Percentiles rank a stretch among this genome's conserved stretches.
Conservation (phyloP, 1,140 invertebrate genomes). For the Lycorma delicatula region DNA sequence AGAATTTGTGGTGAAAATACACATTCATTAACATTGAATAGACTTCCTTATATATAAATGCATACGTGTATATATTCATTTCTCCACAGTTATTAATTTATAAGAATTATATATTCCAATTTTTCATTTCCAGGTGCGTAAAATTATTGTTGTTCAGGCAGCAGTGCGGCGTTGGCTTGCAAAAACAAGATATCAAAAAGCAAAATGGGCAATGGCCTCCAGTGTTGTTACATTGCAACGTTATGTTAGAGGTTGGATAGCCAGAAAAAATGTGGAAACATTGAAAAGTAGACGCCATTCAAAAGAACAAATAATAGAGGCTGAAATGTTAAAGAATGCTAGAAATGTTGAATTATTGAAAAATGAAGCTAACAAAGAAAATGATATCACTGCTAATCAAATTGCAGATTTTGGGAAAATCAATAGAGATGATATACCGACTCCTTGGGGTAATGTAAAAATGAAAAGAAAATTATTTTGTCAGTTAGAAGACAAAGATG, state of each 20-base stretch:
- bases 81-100: too few relatives aligned
- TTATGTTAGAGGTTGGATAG: constrained; percentile 57
- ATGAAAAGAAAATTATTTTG: constrained; percentile 36
- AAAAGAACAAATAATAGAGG: constrained; percentile 8
- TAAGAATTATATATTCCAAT: background rate
- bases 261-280: constrained; percentile 32
- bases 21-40: too few relatives aligned
- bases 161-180: constrained; percentile 63
- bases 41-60: too few relatives aligned
- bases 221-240: constrained; percentile 56
- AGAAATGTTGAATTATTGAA: constrained; percentile 3
- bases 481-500: constrained; percentile 34
- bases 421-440: constrained; percentile 4
- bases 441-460: constrained; percentile 20
- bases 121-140: constrained; percentile 45
- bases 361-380: constrained; percentile 14
- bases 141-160: constrained; percentile 61
- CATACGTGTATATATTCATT: too few relatives aligned
- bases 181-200: constrained; percentile 40
- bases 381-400: background rate
- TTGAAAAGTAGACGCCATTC: constrained; percentile 8
- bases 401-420: constrained; percentile 1
- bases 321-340: constrained; percentile 5
- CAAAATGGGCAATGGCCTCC: constrained; percentile 51
- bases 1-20: too few relatives aligned